A percentile compares a stretch with the other conserved stretches of the same genome.
Conservation (phyloP, 2,888 invertebrate genomes). For the Acronicta psi region DNA sequence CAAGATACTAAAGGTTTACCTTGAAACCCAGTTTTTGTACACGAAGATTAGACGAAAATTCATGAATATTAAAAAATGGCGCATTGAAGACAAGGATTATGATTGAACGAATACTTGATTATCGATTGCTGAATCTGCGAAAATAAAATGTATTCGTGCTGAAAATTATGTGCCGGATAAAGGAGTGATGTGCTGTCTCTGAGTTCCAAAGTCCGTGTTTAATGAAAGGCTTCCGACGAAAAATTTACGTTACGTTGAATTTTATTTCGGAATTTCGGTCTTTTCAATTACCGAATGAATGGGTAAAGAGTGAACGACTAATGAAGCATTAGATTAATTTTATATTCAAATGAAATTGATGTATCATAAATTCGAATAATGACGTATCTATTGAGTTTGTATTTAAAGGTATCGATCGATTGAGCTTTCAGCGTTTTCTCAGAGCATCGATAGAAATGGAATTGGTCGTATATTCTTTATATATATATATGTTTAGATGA, state of each 20-base stretch:
- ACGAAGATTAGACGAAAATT: slow-evolving; percentile 52
- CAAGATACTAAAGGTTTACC: slow-evolving; percentile 49
- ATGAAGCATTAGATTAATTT: slow-evolving; percentile 48
- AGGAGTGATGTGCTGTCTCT: slow-evolving; percentile 16
- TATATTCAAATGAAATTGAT: slow-evolving; percentile 39
- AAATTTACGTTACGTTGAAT: slow-evolving; percentile 33
- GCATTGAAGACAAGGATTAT: slow-evolving; percentile 54
- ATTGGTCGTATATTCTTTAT: too few relatives aligned
- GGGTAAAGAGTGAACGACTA: slow-evolving; percentile 34
- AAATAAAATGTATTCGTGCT: slow-evolving; percentile 50
- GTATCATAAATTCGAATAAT: slow-evolving; percentile 26
- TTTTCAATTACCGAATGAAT: slow-evolving; percentile 50
- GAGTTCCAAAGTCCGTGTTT: slow-evolving; percentile 45
- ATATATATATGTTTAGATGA: too few relatives aligned
- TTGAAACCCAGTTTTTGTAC: slow-evolving; percentile 39
- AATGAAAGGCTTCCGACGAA: slow-evolving; percentile 39
- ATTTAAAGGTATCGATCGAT: too few relatives aligned
- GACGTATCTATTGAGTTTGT: not conserved
- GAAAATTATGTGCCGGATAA: slow-evolving; percentile 46
- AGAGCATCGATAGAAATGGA: too few relatives aligned
- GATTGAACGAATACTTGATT: slow-evolving; percentile 66
- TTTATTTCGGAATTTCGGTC: slow-evolving; percentile 41
- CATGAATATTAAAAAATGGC: slow-evolving; percentile 59
- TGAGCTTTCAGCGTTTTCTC: too few relatives aligned
- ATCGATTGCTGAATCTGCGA: slow-evolving; percentile 58